Base-by-base conservation (phyloP, 2,888 invertebrate species). In the Exocentrus adspersus region DNA sequence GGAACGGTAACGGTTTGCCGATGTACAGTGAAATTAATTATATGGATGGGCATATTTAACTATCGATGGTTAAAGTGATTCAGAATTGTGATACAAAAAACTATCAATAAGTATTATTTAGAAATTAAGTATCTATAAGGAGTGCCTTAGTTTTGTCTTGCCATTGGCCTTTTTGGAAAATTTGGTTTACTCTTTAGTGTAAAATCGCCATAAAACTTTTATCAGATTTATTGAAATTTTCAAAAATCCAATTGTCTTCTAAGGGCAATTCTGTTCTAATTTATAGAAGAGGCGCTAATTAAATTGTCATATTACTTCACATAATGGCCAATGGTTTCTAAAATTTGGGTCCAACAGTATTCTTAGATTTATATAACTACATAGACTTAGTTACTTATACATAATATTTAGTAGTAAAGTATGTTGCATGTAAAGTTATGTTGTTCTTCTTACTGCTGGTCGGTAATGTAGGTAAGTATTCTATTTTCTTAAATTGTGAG, bases 21-120 rank as follows among this genome's bases (percentile, higher is more conserved):
- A 53, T 43, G 69, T 80, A 81, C 62, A 77, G 74, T 54, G 78
- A 77, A 64, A 74, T 78, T 12, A 79, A 75, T 43, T 77, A 80
- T 65, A 78, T 80, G 74, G 80, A 81, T 68, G 78, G 79, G 60
- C 79, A 81, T 67, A 81, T 28, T n/a, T 21, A 24, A 7, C 21
- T 32, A 41, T 12, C 17, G 28, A 16, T 12, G 17, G 41, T 9
- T 42, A 24, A 14, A 65, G 64, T 64, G 65, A 66, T 68, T 64
- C 12, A 58, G 61, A 65, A 62, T 59, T 71, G 68, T 69, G 68
- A 71, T 68, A n/a, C n/a, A 70, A 57, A 41, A 45, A 54, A 57
- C 45, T 46, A 10, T 57, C n/a, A n/a, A n/a, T 57, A 32, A 57
- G 57, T 65, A 66, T 68, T 70, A 70, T 50, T 20, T 69, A 69